Conservation (phyloP, 2,113 vertebrate species). For the Patagioenas fasciata region DNA sequence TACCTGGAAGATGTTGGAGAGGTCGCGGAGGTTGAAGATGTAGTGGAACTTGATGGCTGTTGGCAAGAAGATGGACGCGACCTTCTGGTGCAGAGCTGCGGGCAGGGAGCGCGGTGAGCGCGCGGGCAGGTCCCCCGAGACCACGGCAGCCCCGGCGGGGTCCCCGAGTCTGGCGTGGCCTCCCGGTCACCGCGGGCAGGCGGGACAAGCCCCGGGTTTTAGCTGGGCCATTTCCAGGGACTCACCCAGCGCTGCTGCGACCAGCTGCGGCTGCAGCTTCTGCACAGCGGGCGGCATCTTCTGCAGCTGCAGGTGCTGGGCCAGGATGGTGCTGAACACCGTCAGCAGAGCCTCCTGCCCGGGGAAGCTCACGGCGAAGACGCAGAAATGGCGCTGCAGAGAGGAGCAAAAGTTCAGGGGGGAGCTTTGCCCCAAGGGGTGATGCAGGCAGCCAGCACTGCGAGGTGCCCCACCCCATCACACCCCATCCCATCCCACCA, state of each 20-base stretch:
- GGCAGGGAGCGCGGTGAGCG: not conserved
- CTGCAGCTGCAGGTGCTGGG: constrained; percentile 69
- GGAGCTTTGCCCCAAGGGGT: not conserved
- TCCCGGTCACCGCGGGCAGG: not conserved
- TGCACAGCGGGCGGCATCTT: not conserved
- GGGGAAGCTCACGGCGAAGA: constrained; percentile 74
- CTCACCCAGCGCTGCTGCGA: constrained; percentile 74
- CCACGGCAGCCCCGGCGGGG: accelerated
- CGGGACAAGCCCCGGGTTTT: not conserved
- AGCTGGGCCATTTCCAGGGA: not conserved
- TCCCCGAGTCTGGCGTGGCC: not conserved
- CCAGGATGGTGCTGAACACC: constrained; percentile 72
- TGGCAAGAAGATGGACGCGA: constrained; percentile 68
- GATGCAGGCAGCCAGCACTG: accelerated
- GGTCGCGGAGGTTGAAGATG: constrained; percentile 79
- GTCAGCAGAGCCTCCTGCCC: constrained; percentile 73
- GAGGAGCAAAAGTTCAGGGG: accelerated
- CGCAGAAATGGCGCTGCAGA: constrained; percentile 76
- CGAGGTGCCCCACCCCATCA: not conserved
- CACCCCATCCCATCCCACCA: too few species aligned
- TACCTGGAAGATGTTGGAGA: constrained; percentile 82
- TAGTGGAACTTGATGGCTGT: constrained; percentile 83
- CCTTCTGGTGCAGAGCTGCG: constrained; percentile 78
- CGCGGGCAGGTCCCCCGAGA: not conserved
- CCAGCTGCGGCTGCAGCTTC: constrained; percentile 63